Evolutionary conservation across 1,140 invertebrate species (phyloP).

Genomic region (Nasonia giraulti): DNA sequence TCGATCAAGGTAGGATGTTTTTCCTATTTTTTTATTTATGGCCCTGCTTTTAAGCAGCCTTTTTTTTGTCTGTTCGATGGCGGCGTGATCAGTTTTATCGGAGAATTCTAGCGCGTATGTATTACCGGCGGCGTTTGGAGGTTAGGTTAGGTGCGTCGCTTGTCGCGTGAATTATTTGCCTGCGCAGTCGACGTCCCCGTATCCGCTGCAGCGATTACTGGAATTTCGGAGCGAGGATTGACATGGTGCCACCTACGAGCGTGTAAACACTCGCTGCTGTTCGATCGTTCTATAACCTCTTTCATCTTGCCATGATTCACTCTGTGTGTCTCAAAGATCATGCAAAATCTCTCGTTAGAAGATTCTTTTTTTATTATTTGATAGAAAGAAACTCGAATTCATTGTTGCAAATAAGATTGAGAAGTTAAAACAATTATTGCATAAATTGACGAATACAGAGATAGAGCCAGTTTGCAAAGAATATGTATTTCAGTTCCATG

Average conservation of each 20-base stretch:
- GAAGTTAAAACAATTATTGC: too few species aligned
- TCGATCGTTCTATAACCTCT: not conserved
- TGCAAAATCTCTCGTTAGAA: not conserved
- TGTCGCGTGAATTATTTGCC: not conserved
- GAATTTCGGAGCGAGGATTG: not conserved
- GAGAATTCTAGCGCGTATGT: not conserved
- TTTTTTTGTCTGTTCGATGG: not conserved
- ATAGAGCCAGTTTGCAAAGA: too few species aligned
- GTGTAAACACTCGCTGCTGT: not conserved
- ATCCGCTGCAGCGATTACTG: not conserved
- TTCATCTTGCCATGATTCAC: not conserved
- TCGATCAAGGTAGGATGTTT: slow-evolving; percentile 80
- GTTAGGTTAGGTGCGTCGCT: not conserved
- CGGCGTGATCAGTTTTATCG: not conserved
- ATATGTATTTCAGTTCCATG: too few species aligned
- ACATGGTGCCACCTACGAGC: not conserved
- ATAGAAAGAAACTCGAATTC: too few species aligned
- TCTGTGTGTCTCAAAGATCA: not conserved
- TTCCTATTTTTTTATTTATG: not conserved
- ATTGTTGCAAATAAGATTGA: too few species aligned
- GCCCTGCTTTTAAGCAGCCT: not conserved
- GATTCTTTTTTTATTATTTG: too few species aligned
- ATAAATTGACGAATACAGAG: too few species aligned
- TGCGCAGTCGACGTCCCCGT: not conserved
- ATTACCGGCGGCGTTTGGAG: slow-evolving; percentile 9